Base-by-base conservation (phyloP, 2,888 invertebrate genomes). In the Caradrina clavipalpis region DNA sequence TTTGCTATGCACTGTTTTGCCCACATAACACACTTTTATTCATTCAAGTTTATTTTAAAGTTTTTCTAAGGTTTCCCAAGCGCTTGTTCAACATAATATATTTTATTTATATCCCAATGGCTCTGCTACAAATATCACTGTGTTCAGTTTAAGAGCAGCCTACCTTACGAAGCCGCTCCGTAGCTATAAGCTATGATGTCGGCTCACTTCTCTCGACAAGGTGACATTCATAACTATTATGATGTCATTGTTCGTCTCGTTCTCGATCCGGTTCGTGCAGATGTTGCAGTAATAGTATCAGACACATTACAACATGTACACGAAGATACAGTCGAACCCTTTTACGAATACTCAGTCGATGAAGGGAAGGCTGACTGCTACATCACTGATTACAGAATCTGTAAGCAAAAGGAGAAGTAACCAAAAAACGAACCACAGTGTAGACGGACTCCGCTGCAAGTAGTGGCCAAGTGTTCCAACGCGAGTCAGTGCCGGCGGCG, bases 151-250 rank as follows among this genome's bases (percentile, higher is more conserved):
- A 60, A 54, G 54, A 42, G 50, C 51, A 21, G 26, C 15, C 42
- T 45, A 31, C 15, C 22, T 26, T 73, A 51, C 59, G 8, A 45
- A 42, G 39, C 42, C 42, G 51, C 45, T 45, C 31, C 58, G 22
- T 21, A 47, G 55, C 60, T 45, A 19, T 17, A 7, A 19, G 21
- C 55, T 47, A 21, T 35, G 59, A 51, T 56, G 51, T 26, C 49
- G 58, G 55, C 49, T 68, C 50, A 69, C 49, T 74, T 78, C 70
- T 80, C 75, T 75, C 78, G 72, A 58, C 77, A 80, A 83, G 78
- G 70, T 80, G 74, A 75, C 75, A 75, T 69, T 83, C 58, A 73
- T 66, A 62, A 71, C 54, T 19, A 65, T 68, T 65, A 76, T 73
- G 75, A 78, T 80, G 58, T 75, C 67, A 78, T 66, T 58, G 39